These are phyloP conservation scores for Ormyrus labotus DNA, from an alignment of 2,888 invertebrate genomes.

Conservation along the genomic window DNA sequence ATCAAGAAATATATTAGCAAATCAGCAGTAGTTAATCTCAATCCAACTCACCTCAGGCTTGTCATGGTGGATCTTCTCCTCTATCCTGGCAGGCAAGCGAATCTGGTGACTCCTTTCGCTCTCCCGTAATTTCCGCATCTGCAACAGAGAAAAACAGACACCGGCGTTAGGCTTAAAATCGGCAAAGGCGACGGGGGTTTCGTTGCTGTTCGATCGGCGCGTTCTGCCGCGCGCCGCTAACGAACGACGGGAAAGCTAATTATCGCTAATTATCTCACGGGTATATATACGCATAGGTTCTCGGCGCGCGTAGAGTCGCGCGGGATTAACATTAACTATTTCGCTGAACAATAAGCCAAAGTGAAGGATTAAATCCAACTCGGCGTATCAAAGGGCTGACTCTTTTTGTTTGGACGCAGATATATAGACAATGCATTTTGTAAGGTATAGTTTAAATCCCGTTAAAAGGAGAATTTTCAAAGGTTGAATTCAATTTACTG, in stretches of 20 bases:
- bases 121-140: conserved; percentile 79
- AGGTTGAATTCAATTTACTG: no score
- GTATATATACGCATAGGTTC: no score
- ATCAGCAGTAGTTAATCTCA: background rate
- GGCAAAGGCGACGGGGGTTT: background rate
- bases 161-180: conserved; percentile 1
- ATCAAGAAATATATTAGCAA: background rate
- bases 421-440: no score
- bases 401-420: no score
- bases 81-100: conserved; percentile 66
- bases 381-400: no score
- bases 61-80: conserved; percentile 66
- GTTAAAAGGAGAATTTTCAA: no score
- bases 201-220: no score
- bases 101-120: conserved; percentile 74
- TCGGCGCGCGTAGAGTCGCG: no score
- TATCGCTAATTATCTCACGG: conserved; percentile 44
- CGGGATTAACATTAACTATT: no score
- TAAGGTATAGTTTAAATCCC: no score
- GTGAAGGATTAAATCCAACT: no score
- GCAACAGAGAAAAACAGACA: conserved; percentile 61
- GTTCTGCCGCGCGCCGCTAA: background rate
- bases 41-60: conserved; percentile 64
- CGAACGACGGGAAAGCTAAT: conserved; percentile 29
- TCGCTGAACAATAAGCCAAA: no score